These are phyloP conservation scores for Pissodes strobi DNA, from an alignment of 1,140 invertebrate species.

Conservation along the genomic window DNA sequence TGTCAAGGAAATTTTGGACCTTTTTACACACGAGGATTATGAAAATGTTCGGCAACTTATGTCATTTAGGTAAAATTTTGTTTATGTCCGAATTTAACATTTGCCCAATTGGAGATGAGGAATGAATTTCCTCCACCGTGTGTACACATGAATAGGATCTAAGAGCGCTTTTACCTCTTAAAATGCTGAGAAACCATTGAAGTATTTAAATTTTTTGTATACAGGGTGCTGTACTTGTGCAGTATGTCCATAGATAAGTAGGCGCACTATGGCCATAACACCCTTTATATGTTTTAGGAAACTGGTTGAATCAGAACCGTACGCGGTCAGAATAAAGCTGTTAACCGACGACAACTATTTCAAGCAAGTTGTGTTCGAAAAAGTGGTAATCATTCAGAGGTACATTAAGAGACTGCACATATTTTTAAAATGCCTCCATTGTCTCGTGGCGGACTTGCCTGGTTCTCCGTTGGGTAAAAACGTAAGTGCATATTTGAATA, in stretches of 20 bases:
- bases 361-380: slow-evolving; percentile 59
- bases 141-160: too few species aligned
- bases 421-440: slow-evolving; percentile 65
- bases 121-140: too few species aligned
- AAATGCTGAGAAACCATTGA: too few species aligned
- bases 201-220: too few species aligned
- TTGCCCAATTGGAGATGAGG: too few species aligned
- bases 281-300: slow-evolving; percentile 51
- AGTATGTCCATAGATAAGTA: too few species aligned
- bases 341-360: slow-evolving; percentile 64
- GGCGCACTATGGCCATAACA: too few species aligned
- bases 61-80: slow-evolving; percentile 59
- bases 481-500: slow-evolving; percentile 58
- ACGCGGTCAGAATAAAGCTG: slow-evolving; percentile 60
- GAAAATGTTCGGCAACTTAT: slow-evolving; percentile 62
- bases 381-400: slow-evolving; percentile 63
- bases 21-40: slow-evolving; percentile 61
- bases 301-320: slow-evolving; percentile 64
- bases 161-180: too few species aligned
- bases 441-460: slow-evolving; percentile 66
- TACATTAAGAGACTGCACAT: slow-evolving; percentile 69
- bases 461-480: slow-evolving; percentile 70
- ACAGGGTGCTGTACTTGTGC: too few species aligned
- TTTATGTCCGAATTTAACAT: neutral
- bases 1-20: slow-evolving; percentile 55